Evolutionary conservation across 2,888 invertebrate species (phyloP).

Genomic region (Panzeria rudis): DNA sequence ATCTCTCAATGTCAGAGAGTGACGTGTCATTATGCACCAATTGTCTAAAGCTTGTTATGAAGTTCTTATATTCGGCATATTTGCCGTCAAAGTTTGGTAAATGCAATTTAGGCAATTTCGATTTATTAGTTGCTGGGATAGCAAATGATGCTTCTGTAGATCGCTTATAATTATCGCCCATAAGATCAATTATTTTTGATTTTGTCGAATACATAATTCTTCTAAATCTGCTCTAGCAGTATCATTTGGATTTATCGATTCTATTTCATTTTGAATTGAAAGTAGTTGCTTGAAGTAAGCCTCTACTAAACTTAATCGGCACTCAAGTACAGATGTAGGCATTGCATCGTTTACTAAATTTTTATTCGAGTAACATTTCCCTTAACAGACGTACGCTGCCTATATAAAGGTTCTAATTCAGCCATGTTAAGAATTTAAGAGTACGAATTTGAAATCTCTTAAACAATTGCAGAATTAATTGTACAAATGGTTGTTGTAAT

Average conservation of each 20-base stretch:
- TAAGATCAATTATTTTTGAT: background rate
- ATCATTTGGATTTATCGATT: constrained; percentile 10
- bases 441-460: too few species aligned
- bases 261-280: constrained; percentile 12
- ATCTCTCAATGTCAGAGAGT: constrained; percentile 37
- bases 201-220: constrained; percentile 26
- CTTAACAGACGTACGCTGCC: background rate
- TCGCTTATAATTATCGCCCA: constrained; percentile 21
- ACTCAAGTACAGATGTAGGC: constrained; percentile 9
- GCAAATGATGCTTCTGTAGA: constrained; percentile 13
- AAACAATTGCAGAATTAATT: too few species aligned
- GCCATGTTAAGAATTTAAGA: background rate
- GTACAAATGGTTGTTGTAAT: too few species aligned
- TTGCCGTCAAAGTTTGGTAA: too few species aligned
- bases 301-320: constrained; percentile 24
- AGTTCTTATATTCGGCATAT: too few species aligned
- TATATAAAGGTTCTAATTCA: background rate
- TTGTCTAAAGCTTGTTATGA: constrained; percentile 17
- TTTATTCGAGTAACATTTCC: constrained; percentile 11
- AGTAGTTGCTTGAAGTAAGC: constrained; percentile 25
- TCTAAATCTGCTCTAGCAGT: background rate
- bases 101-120: background rate
- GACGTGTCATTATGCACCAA: constrained; percentile 27
- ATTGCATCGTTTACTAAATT: background rate
- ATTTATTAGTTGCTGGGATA: background rate